A percentile compares a stretch with the other conserved stretches of the same genome.
phyloP scores from a whole-genome alignment of 2,113 vertebrate genomes.

The Nannobrachium achirus region DNA sequence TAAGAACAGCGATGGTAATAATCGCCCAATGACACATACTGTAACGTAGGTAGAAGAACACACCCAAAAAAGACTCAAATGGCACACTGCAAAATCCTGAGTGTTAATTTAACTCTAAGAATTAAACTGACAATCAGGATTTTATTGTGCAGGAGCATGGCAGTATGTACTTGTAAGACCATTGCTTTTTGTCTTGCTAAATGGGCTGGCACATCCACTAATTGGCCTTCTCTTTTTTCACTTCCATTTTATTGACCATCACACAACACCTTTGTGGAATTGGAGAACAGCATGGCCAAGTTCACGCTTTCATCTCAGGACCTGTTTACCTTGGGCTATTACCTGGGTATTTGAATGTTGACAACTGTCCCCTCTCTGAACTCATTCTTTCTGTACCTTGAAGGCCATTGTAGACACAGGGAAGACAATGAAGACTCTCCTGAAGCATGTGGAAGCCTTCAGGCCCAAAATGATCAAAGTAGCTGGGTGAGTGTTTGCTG shows the following conservation, averaged over 20 bases:
- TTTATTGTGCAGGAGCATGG: too few relatives aligned
- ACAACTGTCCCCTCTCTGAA: slow-evolving; percentile 19
- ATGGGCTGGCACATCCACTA: background rate
- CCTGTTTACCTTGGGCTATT: slow-evolving; percentile 20
- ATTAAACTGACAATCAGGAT: too few relatives aligned
- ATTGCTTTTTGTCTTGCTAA: background rate
- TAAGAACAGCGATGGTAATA: too few relatives aligned
- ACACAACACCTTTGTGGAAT: slow-evolving; percentile 10
- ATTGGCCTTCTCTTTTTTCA: slow-evolving; percentile 22
- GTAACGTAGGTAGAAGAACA: background rate
- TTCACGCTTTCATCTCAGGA: slow-evolving; percentile 22
- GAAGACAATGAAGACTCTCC: slow-evolving; percentile 88
- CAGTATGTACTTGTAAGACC: background rate
- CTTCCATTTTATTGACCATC: slow-evolving; percentile 1
- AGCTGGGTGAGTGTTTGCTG: slow-evolving; percentile 82
- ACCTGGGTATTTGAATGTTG: slow-evolving; percentile 17
- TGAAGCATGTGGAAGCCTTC: slow-evolving; percentile 85
- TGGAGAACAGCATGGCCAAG: slow-evolving; percentile 13
- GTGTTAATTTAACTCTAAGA: too few relatives aligned
- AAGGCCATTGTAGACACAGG: slow-evolving; percentile 92
- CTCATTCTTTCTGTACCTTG: slow-evolving; percentile 11
- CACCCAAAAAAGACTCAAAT: background rate
- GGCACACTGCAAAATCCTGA: too few relatives aligned
- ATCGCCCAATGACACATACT: too few relatives aligned
- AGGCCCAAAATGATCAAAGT: slow-evolving; percentile 93